Evolutionary conservation across 2,888 invertebrate genomes (phyloP), one percentile per base, ranked within the genome.

Genomic region (Patella pellucida): DNA sequence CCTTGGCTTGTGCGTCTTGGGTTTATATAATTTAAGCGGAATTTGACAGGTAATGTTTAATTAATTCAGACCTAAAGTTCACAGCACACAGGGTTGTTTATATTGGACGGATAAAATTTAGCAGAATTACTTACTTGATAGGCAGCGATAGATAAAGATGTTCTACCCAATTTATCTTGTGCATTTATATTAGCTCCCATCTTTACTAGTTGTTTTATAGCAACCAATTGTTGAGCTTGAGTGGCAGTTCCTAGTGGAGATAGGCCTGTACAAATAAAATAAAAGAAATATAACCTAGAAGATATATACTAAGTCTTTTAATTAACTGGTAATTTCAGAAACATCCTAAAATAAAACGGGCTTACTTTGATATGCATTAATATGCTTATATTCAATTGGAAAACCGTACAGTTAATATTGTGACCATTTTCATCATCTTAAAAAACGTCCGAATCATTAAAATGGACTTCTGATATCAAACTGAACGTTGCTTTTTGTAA

Each of bases 111-210:
- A 41, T 41, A 41, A 9, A 41, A 41, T 41, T 9, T 1, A 41
- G 41, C 7, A 41, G 1, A 7, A 41, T 9, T 9, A 41, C 41
- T 27, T 68, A 89, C 89, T 86, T 88, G 88, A 76, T 89, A 89
- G 3, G 88, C 86, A 9, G 89, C 89, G 31, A 88, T 81, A 16
- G 86, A 81, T n/a, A 89, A 79, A 68, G 83, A 82, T 7, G 88
- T 89, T 11, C 87, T 78, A 14, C 89, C 89, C 41, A 86, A 76
- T 50, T 82, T 79, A 77, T 89, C 88, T 75, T 87, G 86, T 2
- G 84, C 82, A 77, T 89, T 86, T 9, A 88, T 84, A 74, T 85
- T 83, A 23, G 89, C 87, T 14, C 89, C 89, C 85, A 89, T 87
- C 75, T 88, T 88, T 41, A 88, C 84, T 73, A 89, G 83, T 41